Evolutionary conservation across 2,888 invertebrate genomes (phyloP).

Genomic region (Pachycephus smyrnensis): DNA sequence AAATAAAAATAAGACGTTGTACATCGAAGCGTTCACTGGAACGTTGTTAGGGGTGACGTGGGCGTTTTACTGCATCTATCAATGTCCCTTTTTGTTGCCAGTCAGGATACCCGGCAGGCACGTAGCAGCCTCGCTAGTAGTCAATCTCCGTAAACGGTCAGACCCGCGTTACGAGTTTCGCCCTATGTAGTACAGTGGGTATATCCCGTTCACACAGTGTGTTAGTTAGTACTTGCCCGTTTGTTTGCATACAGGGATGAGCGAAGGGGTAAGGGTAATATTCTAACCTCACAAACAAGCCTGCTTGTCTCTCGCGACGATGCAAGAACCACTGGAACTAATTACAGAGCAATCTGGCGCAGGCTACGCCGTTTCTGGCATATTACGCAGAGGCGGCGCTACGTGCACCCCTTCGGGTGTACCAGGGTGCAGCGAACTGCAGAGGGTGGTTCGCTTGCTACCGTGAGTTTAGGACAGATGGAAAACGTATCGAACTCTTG

Average conservation of each 20-base stretch:
- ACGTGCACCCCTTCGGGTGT: neutral
- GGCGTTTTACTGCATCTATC: conserved; percentile 19
- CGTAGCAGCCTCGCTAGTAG: conserved; percentile 25
- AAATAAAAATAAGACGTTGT: neutral
- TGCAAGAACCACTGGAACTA: conserved; percentile 42
- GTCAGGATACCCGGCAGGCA: conserved; percentile 10
- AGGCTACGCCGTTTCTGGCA: conserved; percentile 23
- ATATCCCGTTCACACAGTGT: neutral
- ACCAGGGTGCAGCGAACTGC: neutral
- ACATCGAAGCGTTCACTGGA: neutral
- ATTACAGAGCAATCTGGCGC: conserved; percentile 38
- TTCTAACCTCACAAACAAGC: neutral
- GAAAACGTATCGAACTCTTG: too few relatives aligned
- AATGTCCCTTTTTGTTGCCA: conserved; percentile 7
- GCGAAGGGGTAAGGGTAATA: neutral
- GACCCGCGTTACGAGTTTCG: conserved; percentile 12
- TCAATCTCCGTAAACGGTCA: conserved; percentile 33
- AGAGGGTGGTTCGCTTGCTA: neutral
- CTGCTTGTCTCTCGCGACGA: conserved; percentile 14
- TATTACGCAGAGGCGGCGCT: conserved; percentile 7
- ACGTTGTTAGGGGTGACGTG: neutral
- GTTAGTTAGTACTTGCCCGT: neutral
- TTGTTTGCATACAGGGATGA: neutral
- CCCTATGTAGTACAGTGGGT: neutral
- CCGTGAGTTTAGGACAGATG: neutral